Evolutionary conservation across 2,888 invertebrate species (phyloP).

Genomic region (Cecidostiba fungosa): DNA sequence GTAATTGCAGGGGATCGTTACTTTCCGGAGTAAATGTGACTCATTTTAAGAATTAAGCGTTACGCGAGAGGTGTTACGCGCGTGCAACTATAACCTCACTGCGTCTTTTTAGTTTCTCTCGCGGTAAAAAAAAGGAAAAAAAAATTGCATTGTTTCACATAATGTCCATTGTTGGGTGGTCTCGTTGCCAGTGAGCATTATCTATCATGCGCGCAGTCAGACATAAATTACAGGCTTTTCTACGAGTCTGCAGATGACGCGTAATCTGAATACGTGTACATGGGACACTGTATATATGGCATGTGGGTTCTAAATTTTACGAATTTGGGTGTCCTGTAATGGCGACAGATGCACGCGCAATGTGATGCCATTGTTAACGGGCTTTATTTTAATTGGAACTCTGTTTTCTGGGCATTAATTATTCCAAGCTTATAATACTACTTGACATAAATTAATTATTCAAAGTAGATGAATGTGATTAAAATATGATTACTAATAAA

Average conservation of each 20-base stretch:
- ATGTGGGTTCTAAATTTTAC: not conserved
- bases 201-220: constrained; percentile 25
- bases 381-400: not conserved
- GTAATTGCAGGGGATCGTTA: constrained; percentile 1
- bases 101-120: not conserved
- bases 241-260: constrained; percentile 41
- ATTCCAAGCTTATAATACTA: not conserved
- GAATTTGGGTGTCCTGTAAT: not conserved
- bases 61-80: constrained; percentile 1
- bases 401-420: not conserved
- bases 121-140: constrained; percentile 4
- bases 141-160: constrained; percentile 22
- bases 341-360: not conserved
- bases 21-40: not conserved
- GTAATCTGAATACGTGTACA: not conserved
- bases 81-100: not conserved
- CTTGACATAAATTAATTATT: not conserved
- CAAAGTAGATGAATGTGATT: not conserved
- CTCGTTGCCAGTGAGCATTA: constrained; percentile 26
- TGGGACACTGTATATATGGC: not conserved
- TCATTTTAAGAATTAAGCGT: constrained; percentile 3
- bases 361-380: not conserved
- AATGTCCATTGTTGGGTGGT: constrained; percentile 24
- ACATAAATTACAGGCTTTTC: constrained; percentile 39
- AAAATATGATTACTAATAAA: not conserved